A percentile compares a stretch with the other conserved stretches of the same genome.
phyloP scores from a whole-genome alignment of 2,797 vertebrate genomes.

The Arrhamphus sclerolepis region DNA sequence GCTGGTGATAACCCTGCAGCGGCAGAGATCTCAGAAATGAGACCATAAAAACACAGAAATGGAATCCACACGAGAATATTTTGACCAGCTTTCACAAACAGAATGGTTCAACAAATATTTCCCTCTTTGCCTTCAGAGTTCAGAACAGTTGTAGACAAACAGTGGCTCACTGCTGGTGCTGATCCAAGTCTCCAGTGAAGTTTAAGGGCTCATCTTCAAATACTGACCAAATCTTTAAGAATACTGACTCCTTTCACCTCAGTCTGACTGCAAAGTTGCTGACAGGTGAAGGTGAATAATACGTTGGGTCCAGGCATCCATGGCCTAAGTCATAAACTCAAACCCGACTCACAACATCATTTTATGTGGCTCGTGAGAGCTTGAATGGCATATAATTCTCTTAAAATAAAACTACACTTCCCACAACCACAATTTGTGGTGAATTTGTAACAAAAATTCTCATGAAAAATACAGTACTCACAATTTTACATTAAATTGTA shows the following conservation, averaged over 20 bases:
- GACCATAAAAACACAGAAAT: slow-evolving; percentile 8
- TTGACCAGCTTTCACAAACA: not conserved
- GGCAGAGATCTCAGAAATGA: slow-evolving; percentile 15
- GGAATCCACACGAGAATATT: slow-evolving; percentile 6
- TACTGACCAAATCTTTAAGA: not conserved
- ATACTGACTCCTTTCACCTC: not conserved
- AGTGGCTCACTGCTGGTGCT: not conserved
- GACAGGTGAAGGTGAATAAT: no score
- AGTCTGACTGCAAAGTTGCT: not conserved
- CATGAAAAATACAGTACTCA: no score
- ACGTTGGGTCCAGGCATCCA: no score
- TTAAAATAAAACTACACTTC: no score
- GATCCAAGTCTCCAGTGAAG: slow-evolving; percentile 5
- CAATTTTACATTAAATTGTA: no score
- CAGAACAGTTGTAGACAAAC: slow-evolving; percentile 1
- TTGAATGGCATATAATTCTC: no score
- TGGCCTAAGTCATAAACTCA: no score
- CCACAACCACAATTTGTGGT: no score
- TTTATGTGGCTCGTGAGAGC: no score
- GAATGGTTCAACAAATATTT: slow-evolving; percentile 3
- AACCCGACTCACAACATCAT: no score
- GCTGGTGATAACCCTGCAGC: slow-evolving; percentile 35
- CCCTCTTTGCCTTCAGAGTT: slow-evolving; percentile 2
- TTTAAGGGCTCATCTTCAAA: slow-evolving; percentile 19
- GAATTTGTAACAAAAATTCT: no score